Percentiles rank a stretch among this genome's conserved stretches.
phyloP scores from a whole-genome alignment of 2,888 invertebrate species.

The Callyntrura guangdongensis region DNA sequence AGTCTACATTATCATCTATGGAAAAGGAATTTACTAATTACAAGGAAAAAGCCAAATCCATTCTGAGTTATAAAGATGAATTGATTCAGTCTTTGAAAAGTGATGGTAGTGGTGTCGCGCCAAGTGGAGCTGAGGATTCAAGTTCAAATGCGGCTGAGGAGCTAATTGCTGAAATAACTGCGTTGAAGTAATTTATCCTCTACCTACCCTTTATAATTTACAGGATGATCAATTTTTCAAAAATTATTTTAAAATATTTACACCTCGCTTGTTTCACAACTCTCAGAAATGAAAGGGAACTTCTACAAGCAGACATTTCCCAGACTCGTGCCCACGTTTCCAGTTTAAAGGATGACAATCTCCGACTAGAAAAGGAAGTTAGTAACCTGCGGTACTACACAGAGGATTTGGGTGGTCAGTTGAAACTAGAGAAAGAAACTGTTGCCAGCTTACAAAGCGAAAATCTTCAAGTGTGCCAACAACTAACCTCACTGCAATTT shows the following conservation, averaged over 20 bases:
- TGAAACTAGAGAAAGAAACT: constrained; percentile 79
- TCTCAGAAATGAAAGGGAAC: constrained; percentile 88
- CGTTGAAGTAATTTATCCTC: constrained; percentile 83
- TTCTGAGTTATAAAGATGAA: constrained; percentile 92
- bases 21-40: constrained; percentile 90
- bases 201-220: too few species aligned
- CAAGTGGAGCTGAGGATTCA: not conserved
- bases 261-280: constrained; percentile 12
- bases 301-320: constrained; percentile 88
- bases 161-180: constrained; percentile 81
- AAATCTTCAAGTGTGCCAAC: constrained; percentile 83
- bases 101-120: constrained; percentile 68
- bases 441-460: constrained; percentile 82
- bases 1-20: constrained; percentile 74
- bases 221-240: too few species aligned
- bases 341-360: constrained; percentile 82
- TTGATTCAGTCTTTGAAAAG: constrained; percentile 89
- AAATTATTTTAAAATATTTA: too few species aligned
- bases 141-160: constrained; percentile 72
- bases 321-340: constrained; percentile 86
- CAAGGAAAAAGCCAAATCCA: constrained; percentile 92
- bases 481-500: constrained; percentile 81
- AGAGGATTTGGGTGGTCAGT: constrained; percentile 74
- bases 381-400: constrained; percentile 71
- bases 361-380: constrained; percentile 82